These are phyloP conservation scores for Asbolus verrucosus DNA, from an alignment of 1,140 invertebrate genomes.

Conservation along the genomic window DNA sequence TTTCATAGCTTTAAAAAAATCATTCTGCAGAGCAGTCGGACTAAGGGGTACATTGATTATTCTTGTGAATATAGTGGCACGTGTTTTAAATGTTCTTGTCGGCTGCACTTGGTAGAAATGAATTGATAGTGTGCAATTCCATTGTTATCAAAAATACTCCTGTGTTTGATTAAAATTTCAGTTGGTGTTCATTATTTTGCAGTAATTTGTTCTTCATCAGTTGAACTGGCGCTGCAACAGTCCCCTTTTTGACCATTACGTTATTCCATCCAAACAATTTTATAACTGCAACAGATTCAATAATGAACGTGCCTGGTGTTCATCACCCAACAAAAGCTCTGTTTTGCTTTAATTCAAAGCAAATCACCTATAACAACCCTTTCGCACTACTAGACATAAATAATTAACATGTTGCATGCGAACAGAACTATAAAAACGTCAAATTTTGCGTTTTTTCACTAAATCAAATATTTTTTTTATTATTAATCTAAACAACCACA, in stretches of 20 bases:
- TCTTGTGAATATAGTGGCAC: not conserved
- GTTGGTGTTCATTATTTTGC: too few species aligned
- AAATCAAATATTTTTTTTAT: not conserved
- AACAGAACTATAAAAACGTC: not conserved
- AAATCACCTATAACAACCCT: too few species aligned
- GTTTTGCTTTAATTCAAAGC: too few species aligned
- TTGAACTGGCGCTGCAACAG: too few species aligned
- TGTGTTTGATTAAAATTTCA: not conserved
- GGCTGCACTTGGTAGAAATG: slow-evolving; percentile 1
- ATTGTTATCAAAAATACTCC: slow-evolving; percentile 13
- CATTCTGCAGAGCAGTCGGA: slow-evolving; percentile 1
- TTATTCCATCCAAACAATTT: too few species aligned
- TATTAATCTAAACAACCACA: too few species aligned
- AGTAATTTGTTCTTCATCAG: too few species aligned
- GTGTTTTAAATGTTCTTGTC: slow-evolving; percentile 26
- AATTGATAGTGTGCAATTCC: slow-evolving; percentile 13
- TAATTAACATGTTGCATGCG: not conserved
- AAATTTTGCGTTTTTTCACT: not conserved
- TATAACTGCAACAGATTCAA: too few species aligned
- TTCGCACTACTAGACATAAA: too few species aligned
- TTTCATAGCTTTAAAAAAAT: not conserved
- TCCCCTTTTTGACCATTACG: too few species aligned
- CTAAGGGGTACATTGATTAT: slow-evolving; percentile 24
- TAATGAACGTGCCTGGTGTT: too few species aligned
- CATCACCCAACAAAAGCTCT: too few species aligned